phyloP scores from a whole-genome alignment of 2,113 vertebrate species.

The Misgurnus anguillicaudatus region DNA sequence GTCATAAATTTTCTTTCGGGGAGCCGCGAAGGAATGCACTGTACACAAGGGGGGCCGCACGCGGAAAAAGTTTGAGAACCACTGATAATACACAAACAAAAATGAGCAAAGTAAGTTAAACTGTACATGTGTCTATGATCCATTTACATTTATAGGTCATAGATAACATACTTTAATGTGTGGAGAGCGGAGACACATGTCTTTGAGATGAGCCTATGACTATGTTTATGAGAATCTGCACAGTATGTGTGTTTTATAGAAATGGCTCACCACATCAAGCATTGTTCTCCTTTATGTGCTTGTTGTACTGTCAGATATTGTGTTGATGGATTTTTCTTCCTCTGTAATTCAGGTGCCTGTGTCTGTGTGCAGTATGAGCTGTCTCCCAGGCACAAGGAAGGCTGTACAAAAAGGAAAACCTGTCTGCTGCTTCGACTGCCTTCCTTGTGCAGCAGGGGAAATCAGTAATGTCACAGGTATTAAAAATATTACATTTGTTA shows the following conservation, averaged over 20 bases:
- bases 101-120: too few species aligned
- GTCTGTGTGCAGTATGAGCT: conserved; percentile 60
- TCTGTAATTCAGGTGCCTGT: conserved; percentile 51
- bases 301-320: not conserved
- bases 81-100: too few species aligned
- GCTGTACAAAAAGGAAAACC: conserved; percentile 61
- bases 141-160: not conserved
- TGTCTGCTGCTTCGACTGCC: conserved; percentile 66
- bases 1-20: too few species aligned
- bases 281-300: not conserved
- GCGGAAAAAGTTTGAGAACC: too few species aligned
- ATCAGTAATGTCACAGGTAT: conserved; percentile 63
- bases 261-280: not conserved
- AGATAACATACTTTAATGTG: too few species aligned
- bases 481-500: not conserved
- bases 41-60: too few species aligned
- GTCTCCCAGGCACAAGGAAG: conserved; percentile 58
- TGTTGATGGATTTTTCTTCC: not conserved
- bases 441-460: conserved; percentile 61
- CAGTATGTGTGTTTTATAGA: not conserved
- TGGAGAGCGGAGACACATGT: not conserved
- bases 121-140: too few species aligned
- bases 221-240: not conserved
- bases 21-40: too few species aligned
- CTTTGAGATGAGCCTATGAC: not conserved